Evolutionary conservation across 2,113 vertebrate genomes (phyloP).

Genomic region (Chloebia gouldiae): DNA sequence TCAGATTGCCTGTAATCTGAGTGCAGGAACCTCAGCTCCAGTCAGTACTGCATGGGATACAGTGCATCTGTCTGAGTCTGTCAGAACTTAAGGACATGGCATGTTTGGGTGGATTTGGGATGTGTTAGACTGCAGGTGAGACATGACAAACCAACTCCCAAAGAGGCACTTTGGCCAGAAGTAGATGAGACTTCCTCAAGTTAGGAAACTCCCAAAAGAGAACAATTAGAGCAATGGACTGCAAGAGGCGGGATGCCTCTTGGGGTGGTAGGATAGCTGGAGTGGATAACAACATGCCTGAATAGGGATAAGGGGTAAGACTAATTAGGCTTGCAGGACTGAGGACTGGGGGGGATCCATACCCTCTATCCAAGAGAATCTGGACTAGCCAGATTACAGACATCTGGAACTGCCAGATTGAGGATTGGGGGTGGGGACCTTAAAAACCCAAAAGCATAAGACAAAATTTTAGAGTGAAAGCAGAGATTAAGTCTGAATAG

Average conservation of each 20-base stretch:
- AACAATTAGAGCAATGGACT: neutral
- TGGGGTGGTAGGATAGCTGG: neutral
- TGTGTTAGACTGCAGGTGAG: neutral
- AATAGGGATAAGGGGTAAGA: neutral
- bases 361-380: neutral
- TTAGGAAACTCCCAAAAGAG: neutral
- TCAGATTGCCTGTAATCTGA: neutral
- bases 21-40: neutral
- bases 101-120: neutral
- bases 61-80: neutral
- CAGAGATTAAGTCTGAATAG: neutral
- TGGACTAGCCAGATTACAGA: neutral
- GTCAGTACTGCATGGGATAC: neutral
- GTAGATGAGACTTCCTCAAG: neutral
- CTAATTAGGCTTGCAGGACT: neutral
- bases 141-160: neutral
- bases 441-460: neutral
- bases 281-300: neutral
- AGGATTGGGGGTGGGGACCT: neutral
- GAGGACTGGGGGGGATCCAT: neutral
- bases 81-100: neutral
- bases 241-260: neutral
- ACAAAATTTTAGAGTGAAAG: neutral
- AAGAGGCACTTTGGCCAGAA: neutral
- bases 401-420: neutral